Evolutionary conservation across 2,888 invertebrate genomes (phyloP).

Genomic region (Cyaniris semiargus): DNA sequence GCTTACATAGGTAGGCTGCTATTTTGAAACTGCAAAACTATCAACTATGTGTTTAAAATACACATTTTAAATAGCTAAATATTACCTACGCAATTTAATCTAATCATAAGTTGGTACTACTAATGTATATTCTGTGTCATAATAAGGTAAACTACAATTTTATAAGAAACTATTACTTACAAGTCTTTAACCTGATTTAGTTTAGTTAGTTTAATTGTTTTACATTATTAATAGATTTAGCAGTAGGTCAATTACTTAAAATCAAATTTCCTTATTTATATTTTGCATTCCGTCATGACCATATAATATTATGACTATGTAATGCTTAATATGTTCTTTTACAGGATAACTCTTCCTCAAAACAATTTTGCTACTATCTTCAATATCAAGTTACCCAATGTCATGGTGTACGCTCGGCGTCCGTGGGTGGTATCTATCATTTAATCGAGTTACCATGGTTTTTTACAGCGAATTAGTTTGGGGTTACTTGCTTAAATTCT

Average conservation of each 20-base stretch:
- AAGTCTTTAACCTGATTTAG: background rate
- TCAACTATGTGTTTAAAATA: background rate
- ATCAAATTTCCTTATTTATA: background rate
- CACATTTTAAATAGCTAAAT: too few species aligned
- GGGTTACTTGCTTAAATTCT: conserved; percentile 43
- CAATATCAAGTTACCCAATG: background rate
- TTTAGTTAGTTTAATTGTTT: background rate
- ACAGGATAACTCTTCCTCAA: background rate
- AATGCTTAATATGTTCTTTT: background rate
- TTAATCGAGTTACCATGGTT: conserved; percentile 44
- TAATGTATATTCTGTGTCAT: too few species aligned
- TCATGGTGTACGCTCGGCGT: background rate
- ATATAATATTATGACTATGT: background rate
- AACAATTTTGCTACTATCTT: background rate
- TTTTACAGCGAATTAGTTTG: conserved; percentile 39
- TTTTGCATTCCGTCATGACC: background rate
- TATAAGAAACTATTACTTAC: background rate
- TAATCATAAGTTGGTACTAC: too few species aligned
- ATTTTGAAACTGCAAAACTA: too few species aligned
- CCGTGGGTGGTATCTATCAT: conserved; percentile 40
- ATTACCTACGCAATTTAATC: background rate
- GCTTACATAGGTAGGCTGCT: background rate
- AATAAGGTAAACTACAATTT: too few species aligned
- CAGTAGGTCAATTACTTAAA: background rate
- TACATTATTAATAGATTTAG: background rate